Evolutionary conservation across 2,797 vertebrate genomes (phyloP).

Genomic region (Amblyopsis hoosieri): DNA sequence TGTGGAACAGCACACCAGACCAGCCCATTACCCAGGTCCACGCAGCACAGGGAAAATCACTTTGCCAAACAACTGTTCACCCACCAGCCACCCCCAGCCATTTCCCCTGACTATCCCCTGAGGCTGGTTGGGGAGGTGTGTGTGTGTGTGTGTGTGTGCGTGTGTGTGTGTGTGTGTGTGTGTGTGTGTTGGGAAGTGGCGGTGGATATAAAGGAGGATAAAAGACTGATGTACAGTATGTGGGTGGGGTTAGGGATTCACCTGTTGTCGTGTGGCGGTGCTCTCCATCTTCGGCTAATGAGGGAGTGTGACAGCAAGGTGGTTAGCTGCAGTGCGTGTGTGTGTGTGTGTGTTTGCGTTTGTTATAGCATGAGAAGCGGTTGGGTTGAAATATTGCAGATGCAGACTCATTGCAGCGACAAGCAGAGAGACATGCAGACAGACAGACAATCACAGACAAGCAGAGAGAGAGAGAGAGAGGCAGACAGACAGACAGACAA

Average conservation of each 20-base stretch:
- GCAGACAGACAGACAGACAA: background rate
- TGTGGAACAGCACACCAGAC: slow-evolving; percentile 7
- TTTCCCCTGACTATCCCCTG: too few relatives aligned
- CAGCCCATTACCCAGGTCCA: slow-evolving; percentile 66
- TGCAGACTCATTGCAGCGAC: too few relatives aligned
- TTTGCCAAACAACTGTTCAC: slow-evolving; percentile 69
- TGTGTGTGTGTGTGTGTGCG: background rate
- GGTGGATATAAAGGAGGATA: too few relatives aligned
- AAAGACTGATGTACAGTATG: too few relatives aligned
- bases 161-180: too few relatives aligned
- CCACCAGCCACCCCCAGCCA: slow-evolving; percentile 23
- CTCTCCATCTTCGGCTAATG: slow-evolving; percentile 37
- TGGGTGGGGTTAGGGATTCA: too few relatives aligned
- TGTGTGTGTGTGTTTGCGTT: slow-evolving; percentile 4
- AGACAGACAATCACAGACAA: too few relatives aligned
- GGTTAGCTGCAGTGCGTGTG: background rate
- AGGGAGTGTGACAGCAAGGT: background rate
- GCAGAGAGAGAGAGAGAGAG: background rate
- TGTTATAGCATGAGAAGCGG: background rate
- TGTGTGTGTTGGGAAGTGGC: too few relatives aligned
- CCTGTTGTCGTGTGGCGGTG: background rate
- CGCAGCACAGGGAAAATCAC: slow-evolving; percentile 61
- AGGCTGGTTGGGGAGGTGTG: background rate
- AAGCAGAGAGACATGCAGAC: too few relatives aligned
- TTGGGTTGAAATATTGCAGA: background rate